Conservation (phyloP, 37 sponge, comb jelly and placozoan genomes). For the Hexactinellida sp. region DNA sequence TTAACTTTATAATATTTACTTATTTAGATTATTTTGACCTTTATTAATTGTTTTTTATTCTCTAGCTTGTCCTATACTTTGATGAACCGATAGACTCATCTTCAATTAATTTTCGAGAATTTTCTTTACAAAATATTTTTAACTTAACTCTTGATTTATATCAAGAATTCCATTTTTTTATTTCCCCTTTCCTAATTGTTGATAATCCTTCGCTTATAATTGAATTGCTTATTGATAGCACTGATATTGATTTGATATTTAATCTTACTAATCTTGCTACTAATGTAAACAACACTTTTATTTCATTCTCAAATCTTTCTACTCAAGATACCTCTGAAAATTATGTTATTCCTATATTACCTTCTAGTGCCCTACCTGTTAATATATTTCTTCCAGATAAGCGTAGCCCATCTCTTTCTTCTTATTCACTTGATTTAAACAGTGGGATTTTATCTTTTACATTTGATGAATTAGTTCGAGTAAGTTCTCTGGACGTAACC, state of each 20-base stretch:
- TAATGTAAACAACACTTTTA: slow-evolving; percentile 37
- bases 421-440: slow-evolving; percentile 44
- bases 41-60: not conserved
- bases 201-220: not conserved
- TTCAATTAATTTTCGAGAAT: not conserved
- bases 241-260: slow-evolving; percentile 53
- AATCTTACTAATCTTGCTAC: slow-evolving; percentile 42
- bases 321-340: slow-evolving; percentile 61
- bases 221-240: not conserved
- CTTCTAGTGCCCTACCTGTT: slow-evolving; percentile 36
- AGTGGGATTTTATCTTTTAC: slow-evolving; percentile 43
- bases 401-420: slow-evolving; percentile 33
- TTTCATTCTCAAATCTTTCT: slow-evolving; percentile 40
- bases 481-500: slow-evolving; percentile 29
- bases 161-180: not conserved
- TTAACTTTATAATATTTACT: not conserved
- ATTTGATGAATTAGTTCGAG: slow-evolving; percentile 61
- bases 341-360: slow-evolving; percentile 43
- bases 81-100: not conserved
- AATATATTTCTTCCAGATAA: slow-evolving; percentile 42
- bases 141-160: not conserved
- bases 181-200: not conserved
- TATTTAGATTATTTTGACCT: no score
- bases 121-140: not conserved
- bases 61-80: not conserved